phyloP scores from a whole-genome alignment of 2,797 vertebrate genomes.

The Lepus townsendii region DNA sequence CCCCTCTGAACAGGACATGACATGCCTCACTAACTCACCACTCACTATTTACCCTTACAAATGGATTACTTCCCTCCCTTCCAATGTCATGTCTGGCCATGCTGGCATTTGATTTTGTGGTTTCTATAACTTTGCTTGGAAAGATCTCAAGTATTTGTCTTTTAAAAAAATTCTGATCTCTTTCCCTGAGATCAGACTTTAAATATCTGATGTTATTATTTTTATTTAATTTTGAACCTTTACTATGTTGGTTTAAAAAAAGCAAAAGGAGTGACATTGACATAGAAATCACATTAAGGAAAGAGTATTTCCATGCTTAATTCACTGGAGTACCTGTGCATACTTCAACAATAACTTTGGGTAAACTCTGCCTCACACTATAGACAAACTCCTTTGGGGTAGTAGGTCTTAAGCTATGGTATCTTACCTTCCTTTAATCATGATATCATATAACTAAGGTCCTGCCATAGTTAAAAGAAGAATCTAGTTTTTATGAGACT shows the following conservation, averaged over 20 bases:
- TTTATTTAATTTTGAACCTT: constrained; percentile 50
- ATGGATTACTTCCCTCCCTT: neutral
- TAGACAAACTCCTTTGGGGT: neutral
- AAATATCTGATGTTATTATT: constrained; percentile 7
- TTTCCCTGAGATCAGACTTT: constrained; percentile 30
- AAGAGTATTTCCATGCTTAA: neutral
- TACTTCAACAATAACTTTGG: neutral
- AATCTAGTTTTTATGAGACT: constrained; percentile 17
- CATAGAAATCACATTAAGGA: constrained; percentile 50
- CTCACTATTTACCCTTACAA: neutral
- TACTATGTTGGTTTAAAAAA: constrained; percentile 19
- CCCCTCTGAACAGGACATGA: neutral
- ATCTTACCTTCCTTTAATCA: neutral
- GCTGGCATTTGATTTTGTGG: constrained; percentile 39
- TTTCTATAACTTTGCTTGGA: constrained; percentile 17
- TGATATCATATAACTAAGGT: constrained; percentile 19
- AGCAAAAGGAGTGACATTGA: constrained; percentile 2
- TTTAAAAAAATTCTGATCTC: neutral
- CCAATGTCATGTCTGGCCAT: neutral
- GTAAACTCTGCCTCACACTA: neutral
- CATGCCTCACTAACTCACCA: neutral
- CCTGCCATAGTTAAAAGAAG: neutral
- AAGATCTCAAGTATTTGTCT: neutral
- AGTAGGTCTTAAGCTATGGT: neutral
- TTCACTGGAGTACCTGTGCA: neutral